Base-by-base conservation (phyloP, 2,888 invertebrate species). In the Polydrusus cervinus region DNA sequence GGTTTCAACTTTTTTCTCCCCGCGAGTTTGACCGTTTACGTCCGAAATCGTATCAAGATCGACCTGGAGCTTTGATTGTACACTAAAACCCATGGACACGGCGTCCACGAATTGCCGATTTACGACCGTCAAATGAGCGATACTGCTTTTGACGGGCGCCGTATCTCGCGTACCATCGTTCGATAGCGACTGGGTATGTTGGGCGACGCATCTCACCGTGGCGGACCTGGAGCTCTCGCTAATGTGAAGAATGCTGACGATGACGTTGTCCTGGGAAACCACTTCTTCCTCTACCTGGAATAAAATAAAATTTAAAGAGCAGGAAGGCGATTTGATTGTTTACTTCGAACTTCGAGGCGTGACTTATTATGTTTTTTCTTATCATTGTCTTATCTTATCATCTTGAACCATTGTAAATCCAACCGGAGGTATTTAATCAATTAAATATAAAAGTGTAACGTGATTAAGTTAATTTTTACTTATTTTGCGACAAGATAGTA, bases 191-290 rank as follows among this genome's bases (percentile, higher is more conserved):
- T 74, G 67, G 25, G 25, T 3, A 1, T 25, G 25, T 5, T 5
- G 25, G 38, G 83, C 84, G 70, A 76, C 78, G 82, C 86, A 86
- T 71, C 81, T 80, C 70, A 86, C 83, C 71, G 81, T 80, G 74
- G 84, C 86, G 71, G 83, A 83, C 76, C 89, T 87, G 80, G 89
- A 88, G 78, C 90, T 89, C 80, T 89, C 88, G 74, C 87, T 85
- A 82, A 93, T 89, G 84, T 90, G 90, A 78, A 93, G 87, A 81
- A 91, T 88, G 83, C 88, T 89, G 80, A 66, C 34, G 65, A 57
- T 73, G 74, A 71, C 71, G 74, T 61, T 67, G 18, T 40, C 53
- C n/a, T 71, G 51, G 34, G 38, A 18, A 34, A 89, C 84, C 87
- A 79, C 14, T 62, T 88, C 86, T 80, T 87, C 87, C 81, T 89